These are phyloP conservation scores for Notarius lentiginosus DNA, from an alignment of 2,113 vertebrate genomes.

Conservation along the genomic window DNA sequence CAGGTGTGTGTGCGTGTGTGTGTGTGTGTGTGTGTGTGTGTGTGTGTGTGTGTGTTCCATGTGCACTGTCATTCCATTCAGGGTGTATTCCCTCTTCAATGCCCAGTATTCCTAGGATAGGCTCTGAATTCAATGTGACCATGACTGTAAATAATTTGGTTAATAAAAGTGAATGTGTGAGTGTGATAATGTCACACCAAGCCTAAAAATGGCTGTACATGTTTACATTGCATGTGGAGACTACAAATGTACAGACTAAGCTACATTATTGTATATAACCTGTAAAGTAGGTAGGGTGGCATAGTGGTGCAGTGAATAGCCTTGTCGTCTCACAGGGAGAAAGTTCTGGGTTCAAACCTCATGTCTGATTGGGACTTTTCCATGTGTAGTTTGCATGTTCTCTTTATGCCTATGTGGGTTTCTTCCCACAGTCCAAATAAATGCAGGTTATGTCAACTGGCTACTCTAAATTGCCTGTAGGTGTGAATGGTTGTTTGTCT, in stretches of 20 bases:
- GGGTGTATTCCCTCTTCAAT: not conserved
- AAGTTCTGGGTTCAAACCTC: too few relatives aligned
- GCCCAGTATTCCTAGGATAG: not conserved
- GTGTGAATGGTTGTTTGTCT: too few relatives aligned
- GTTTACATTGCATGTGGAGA: not conserved
- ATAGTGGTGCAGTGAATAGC: too few relatives aligned
- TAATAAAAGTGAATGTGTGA: not conserved
- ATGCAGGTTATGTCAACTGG: too few relatives aligned
- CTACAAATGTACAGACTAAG: not conserved
- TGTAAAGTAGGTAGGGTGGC: not conserved
- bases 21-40: too few relatives aligned
- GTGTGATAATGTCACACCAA: not conserved
- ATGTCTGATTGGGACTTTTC: too few relatives aligned
- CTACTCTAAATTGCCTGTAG: too few relatives aligned
- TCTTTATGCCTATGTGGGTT: too few relatives aligned
- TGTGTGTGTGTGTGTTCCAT: not conserved
- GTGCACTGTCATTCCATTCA: not conserved
- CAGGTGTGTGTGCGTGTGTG: not conserved
- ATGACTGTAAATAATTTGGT: not conserved
- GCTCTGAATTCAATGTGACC: not conserved
- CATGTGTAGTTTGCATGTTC: too few relatives aligned
- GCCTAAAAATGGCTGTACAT: not conserved
- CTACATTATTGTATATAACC: not conserved
- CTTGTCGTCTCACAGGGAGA: too few relatives aligned
- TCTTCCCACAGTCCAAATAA: too few relatives aligned